phyloP scores from a whole-genome alignment of 2,113 vertebrate species.

The Anser brachyrhynchus region DNA sequence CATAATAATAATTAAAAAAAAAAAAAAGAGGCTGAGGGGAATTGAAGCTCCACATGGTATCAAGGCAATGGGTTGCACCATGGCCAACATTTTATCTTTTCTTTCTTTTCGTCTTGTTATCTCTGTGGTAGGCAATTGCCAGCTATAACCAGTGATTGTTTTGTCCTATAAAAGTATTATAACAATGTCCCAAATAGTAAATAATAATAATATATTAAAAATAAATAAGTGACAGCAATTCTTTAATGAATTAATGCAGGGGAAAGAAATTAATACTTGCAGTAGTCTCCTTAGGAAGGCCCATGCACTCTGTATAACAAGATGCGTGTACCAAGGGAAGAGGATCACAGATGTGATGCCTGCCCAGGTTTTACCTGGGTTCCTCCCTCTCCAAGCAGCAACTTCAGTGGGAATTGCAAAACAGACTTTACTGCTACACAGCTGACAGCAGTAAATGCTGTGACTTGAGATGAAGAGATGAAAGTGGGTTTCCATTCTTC shows the following conservation, averaged over 20 bases:
- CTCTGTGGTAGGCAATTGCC: background rate
- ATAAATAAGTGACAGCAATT: background rate
- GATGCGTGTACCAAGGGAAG: background rate
- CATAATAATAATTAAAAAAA: background rate
- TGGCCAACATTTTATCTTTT: accelerated
- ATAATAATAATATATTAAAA: too few species aligned
- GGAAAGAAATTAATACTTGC: background rate
- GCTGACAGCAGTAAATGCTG: background rate
- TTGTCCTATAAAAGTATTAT: background rate
- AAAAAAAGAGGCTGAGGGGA: background rate
- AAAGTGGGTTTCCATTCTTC: background rate
- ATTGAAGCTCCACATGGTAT: background rate
- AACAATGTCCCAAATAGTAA: background rate
- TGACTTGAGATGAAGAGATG: background rate
- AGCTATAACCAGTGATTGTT: background rate
- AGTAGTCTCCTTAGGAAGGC: background rate
- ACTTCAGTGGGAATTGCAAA: background rate
- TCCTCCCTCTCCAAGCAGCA: background rate
- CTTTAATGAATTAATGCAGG: background rate
- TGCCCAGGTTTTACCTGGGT: background rate
- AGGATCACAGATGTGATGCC: background rate
- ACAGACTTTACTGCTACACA: background rate
- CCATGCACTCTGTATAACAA: background rate
- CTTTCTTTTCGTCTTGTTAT: background rate
- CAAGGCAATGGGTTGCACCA: background rate